A percentile compares a stretch with the other conserved stretches of the same genome.
Conservation (phyloP, 2,888 invertebrate genomes). For the Cephus sareptanus region DNA sequence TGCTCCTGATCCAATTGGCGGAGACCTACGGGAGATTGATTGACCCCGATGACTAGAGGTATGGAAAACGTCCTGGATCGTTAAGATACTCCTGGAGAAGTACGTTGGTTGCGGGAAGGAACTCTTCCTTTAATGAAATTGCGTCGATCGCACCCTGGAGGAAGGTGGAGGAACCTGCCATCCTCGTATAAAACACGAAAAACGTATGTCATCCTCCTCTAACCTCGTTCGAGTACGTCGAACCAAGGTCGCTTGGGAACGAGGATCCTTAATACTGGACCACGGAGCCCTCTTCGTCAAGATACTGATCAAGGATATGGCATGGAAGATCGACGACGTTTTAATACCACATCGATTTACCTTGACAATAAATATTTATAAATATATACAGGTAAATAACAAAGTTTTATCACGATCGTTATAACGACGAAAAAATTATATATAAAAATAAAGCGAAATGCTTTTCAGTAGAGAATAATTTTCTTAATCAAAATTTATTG, state of each 20-base stretch:
- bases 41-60: slow-evolving; percentile 14
- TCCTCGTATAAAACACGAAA: neutral
- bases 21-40: slow-evolving; percentile 1
- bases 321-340: neutral
- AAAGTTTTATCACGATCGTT: too few relatives aligned
- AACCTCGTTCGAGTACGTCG: neutral
- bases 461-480: neutral
- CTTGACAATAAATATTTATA: neutral
- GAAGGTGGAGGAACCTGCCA: neutral
- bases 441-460: neutral
- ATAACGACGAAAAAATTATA: neutral
- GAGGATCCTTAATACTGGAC: neutral
- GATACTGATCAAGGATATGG: neutral
- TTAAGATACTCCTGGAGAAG: slow-evolving; percentile 23
- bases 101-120: slow-evolving; percentile 10
- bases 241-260: neutral
- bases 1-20: neutral
- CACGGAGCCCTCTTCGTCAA: neutral
- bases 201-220: slow-evolving; percentile 19
- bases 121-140: slow-evolving; percentile 29
- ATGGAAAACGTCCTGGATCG: slow-evolving; percentile 19
- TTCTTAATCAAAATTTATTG: neutral
- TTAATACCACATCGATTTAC: neutral
- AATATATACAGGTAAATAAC: too few relatives aligned
- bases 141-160: slow-evolving; percentile 15